These are phyloP conservation scores for Paedocypris sp. DNA, from an alignment of 2,113 vertebrate genomes.

Conservation along the genomic window DNA sequence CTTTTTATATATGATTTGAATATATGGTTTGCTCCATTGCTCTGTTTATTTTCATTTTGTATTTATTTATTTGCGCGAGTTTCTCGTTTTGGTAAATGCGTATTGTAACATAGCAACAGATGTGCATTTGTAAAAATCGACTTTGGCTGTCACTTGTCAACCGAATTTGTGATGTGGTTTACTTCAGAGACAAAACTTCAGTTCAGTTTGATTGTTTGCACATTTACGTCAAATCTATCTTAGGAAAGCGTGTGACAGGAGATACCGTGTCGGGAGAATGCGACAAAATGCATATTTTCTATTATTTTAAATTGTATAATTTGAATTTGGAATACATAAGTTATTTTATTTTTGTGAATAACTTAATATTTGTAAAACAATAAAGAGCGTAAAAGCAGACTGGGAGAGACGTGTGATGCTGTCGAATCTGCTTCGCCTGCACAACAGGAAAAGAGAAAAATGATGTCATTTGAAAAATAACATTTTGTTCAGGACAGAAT, in stretches of 20 bases:
- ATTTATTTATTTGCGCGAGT: conserved; percentile 16
- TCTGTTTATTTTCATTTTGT: not conserved
- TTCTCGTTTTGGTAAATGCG: not conserved
- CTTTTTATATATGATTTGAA: not conserved
- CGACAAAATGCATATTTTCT: conserved; percentile 49
- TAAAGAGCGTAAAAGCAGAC: conserved; percentile 45
- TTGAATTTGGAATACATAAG: conserved; percentile 66
- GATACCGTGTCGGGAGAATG: conserved; percentile 42
- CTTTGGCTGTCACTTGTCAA: not conserved
- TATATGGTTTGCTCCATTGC: not conserved
- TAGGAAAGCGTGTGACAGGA: conserved; percentile 40
- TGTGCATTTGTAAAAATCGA: not conserved
- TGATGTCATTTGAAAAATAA: no score
- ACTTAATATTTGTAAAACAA: conserved; percentile 71
- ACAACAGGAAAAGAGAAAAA: conserved; percentile 46
- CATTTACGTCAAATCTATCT: conserved; percentile 44
- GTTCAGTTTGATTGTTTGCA: conserved; percentile 54
- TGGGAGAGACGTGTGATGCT: not conserved
- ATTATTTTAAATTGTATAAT: conserved; percentile 58
- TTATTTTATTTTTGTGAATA: conserved; percentile 75
- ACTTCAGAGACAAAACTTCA: not conserved
- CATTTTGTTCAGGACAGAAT: conserved; percentile 26
- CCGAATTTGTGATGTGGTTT: not conserved
- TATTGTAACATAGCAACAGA: not conserved
- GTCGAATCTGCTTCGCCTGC: conserved; percentile 39